A percentile compares a stretch with the other conserved stretches of the same genome.
Evolutionary conservation across 2,113 vertebrate genomes (phyloP).

Genomic region (Silurus asotus): DNA sequence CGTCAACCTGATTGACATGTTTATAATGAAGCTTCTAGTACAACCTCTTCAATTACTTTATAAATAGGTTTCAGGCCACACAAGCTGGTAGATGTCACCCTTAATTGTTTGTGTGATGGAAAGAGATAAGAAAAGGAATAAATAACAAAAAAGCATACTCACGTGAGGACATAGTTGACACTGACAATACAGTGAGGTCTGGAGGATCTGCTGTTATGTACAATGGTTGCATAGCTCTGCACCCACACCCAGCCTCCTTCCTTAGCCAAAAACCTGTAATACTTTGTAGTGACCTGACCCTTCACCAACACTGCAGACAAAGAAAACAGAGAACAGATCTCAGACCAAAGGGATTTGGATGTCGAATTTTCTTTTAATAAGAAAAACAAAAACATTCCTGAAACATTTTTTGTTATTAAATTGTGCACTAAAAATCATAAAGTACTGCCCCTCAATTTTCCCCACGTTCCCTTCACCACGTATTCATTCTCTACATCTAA

Average conservation of each 20-base stretch:
- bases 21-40: conserved; percentile 46
- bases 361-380: neutral
- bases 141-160: conserved; percentile 66
- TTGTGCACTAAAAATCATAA: neutral
- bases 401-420: neutral
- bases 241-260: conserved; percentile 98
- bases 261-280: conserved; percentile 95
- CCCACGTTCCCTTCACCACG: neutral
- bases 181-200: conserved; percentile 98
- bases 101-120: neutral
- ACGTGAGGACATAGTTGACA: conserved; percentile 99
- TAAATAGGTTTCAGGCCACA: conserved; percentile 38
- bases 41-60: conserved; percentile 63
- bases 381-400: neutral
- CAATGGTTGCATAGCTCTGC: conserved; percentile 96
- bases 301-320: conserved; percentile 87
- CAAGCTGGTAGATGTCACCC: neutral
- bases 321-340: neutral
- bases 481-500: neutral
- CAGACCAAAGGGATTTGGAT: neutral
- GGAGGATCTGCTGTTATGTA: conserved; percentile 97
- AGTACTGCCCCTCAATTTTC: neutral
- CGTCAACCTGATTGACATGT: conserved; percentile 34
- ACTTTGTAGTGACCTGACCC: conserved; percentile 96
- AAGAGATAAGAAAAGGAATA: neutral